Conservation (phyloP, 2,113 vertebrate species). For the Anarrhichthys ocellatus region DNA sequence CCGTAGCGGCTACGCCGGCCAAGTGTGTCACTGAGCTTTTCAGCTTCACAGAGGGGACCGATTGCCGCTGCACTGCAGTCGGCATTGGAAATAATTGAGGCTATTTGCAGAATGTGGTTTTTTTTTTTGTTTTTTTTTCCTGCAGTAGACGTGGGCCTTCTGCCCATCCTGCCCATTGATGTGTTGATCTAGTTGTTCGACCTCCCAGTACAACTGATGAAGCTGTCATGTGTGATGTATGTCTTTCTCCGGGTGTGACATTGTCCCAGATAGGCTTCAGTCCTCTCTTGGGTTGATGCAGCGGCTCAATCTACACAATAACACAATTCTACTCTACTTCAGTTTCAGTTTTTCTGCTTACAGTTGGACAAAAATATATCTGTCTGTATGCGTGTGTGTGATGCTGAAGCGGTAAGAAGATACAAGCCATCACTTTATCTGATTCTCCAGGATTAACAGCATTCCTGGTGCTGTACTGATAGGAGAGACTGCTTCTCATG, state of each 20-base stretch:
- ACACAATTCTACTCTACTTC: constrained; percentile 7
- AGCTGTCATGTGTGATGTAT: background rate
- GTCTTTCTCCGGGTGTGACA: background rate
- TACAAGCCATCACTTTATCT: constrained; percentile 49
- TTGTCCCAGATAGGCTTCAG: constrained; percentile 7
- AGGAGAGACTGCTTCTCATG: constrained; percentile 48
- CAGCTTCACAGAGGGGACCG: constrained; percentile 36
- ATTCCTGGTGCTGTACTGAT: constrained; percentile 62
- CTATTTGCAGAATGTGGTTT: constrained; percentile 50
- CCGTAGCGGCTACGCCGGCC: constrained; percentile 32
- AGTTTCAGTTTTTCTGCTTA: background rate
- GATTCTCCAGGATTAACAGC: constrained; percentile 42
- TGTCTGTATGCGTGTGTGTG: constrained; percentile 20
- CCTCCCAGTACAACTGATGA: background rate
- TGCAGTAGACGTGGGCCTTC: constrained; percentile 16
- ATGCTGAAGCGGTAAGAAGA: constrained; percentile 12
- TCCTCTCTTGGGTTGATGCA: background rate
- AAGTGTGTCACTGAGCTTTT: constrained; percentile 71
- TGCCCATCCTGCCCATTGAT: background rate
- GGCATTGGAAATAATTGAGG: constrained; percentile 44
- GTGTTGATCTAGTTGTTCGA: constrained; percentile 8
- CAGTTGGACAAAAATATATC: constrained; percentile 2
- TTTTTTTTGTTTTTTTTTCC: background rate
- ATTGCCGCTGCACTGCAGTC: constrained; percentile 39
- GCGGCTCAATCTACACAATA: background rate